Evolutionary conservation across 2,797 vertebrate genomes (phyloP).

Genomic region (Pyrocephalus nanus): DNA sequence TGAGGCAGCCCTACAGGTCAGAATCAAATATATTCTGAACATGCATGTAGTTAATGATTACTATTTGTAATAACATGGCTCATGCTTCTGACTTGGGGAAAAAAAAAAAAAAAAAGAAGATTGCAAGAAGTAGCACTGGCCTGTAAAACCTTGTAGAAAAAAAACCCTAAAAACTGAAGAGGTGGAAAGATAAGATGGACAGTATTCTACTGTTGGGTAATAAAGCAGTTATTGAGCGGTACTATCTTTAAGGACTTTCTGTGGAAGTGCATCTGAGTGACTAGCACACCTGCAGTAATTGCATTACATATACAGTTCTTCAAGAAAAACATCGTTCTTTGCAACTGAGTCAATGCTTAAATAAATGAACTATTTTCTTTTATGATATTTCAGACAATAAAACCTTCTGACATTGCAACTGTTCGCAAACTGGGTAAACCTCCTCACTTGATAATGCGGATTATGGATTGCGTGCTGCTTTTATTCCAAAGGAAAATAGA

Average conservation of each 20-base stretch:
- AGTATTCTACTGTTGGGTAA: neutral
- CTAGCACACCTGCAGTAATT: neutral
- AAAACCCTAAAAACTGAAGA: neutral
- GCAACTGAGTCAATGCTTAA: neutral
- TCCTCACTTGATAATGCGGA: constrained; percentile 89
- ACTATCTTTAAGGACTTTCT: neutral
- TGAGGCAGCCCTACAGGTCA: constrained; percentile 82
- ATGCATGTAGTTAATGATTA: neutral
- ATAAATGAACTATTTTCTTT: neutral
- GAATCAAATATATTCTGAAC: neutral
- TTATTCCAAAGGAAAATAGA: constrained; percentile 86
- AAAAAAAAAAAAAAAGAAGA: too few species aligned
- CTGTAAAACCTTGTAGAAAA: neutral
- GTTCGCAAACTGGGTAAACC: constrained; percentile 88
- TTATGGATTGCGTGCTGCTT: constrained; percentile 88
- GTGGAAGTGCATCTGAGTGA: neutral
- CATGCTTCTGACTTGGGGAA: neutral
- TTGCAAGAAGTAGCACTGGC: neutral
- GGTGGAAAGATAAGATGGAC: neutral
- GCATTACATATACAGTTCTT: neutral
- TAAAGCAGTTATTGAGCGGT: neutral
- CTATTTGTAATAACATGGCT: neutral
- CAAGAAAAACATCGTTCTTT: neutral
- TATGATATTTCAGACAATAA: constrained; percentile 80
- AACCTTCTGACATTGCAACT: constrained; percentile 86